These are phyloP conservation scores for Battus philenor DNA, from an alignment of 1,140 invertebrate genomes.

Conservation along the genomic window DNA sequence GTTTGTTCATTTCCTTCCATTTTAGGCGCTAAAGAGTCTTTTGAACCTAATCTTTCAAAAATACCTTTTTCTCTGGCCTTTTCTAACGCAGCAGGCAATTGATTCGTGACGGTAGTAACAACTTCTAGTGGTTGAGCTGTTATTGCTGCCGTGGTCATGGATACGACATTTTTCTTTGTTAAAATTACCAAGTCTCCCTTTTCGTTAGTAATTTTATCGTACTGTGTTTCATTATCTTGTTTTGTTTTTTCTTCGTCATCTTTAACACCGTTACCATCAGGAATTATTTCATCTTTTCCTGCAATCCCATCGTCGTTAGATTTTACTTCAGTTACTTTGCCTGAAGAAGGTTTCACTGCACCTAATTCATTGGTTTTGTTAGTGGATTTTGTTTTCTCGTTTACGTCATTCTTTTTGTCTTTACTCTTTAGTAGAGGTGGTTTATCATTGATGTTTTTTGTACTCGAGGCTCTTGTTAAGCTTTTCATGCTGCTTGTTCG, in stretches of 20 bases:
- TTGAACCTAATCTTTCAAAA: constrained; percentile 69
- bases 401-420: constrained; percentile 57
- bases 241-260: constrained; percentile 41
- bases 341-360: constrained; percentile 23
- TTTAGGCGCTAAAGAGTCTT: constrained; percentile 60
- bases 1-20: constrained; percentile 37
- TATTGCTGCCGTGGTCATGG: constrained; percentile 76
- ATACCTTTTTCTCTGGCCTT: constrained; percentile 72
- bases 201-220: constrained; percentile 60
- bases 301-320: constrained; percentile 19
- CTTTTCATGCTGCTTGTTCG: constrained; percentile 69
- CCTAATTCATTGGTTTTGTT: constrained; percentile 46
- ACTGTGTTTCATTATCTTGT: constrained; percentile 71
- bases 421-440: constrained; percentile 52
- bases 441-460: constrained; percentile 58
- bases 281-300: constrained; percentile 20
- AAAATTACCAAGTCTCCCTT: constrained; percentile 66
- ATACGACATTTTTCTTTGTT: constrained; percentile 71
- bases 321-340: constrained; percentile 21
- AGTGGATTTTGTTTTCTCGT: constrained; percentile 48
- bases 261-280: constrained; percentile 29
- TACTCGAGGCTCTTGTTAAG: constrained; percentile 49
- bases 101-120: constrained; percentile 71
- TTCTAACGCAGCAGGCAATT: constrained; percentile 65
- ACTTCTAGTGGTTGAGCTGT: constrained; percentile 73